Conservation (phyloP, 2,113 vertebrate genomes). For the Haemorhous mexicanus region DNA sequence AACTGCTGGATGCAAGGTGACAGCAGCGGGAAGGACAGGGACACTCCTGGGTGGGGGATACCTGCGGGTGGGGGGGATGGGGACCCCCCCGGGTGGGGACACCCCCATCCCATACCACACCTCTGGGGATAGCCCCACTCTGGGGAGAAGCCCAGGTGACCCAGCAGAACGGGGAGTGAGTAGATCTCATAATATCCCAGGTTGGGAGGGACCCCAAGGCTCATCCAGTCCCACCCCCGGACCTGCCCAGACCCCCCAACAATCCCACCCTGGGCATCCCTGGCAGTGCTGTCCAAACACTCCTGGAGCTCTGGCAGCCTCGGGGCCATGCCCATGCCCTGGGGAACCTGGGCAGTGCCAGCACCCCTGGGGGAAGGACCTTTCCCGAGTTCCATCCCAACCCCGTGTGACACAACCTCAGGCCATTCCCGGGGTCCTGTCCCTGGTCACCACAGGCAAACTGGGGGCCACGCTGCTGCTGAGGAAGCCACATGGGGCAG, state of each 20-base stretch:
- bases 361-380: background rate
- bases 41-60: background rate
- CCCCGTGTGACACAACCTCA: too few species aligned
- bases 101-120: background rate
- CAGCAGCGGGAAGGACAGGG: accelerated
- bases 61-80: background rate
- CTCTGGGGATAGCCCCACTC: background rate
- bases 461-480: background rate
- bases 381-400: background rate
- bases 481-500: background rate
- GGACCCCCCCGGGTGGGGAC: background rate
- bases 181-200: background rate
- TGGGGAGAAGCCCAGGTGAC: background rate
- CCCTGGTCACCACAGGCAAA: background rate
- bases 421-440: background rate
- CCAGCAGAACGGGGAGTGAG: background rate
- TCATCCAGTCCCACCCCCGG: background rate
- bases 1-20: constrained; percentile 92
- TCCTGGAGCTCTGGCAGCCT: background rate
- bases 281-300: accelerated
- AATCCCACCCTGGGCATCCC: background rate
- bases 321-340: background rate
- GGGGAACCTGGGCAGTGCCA: background rate
- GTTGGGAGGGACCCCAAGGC: background rate
- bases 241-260: background rate